Conservation (phyloP, 2,888 invertebrate genomes). For the Catocala sponsa region DNA sequence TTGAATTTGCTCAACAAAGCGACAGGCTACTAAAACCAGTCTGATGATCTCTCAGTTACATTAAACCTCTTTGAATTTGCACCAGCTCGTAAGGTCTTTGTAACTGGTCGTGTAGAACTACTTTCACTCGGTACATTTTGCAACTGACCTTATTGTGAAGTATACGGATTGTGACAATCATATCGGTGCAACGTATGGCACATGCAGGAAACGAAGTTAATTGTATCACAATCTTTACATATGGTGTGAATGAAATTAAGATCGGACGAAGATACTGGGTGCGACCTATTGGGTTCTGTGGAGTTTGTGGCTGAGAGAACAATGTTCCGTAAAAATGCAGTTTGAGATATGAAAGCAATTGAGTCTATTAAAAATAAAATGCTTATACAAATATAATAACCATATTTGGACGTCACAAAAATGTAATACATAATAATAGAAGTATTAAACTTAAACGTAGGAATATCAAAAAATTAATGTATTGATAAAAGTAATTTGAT, state of each 20-base stretch:
- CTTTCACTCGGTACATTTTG: slow-evolving; percentile 74
- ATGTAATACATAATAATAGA: no score
- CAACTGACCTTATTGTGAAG: slow-evolving; percentile 73
- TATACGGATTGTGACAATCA: slow-evolving; percentile 63
- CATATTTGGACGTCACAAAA: no score
- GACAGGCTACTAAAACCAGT: slow-evolving; percentile 22
- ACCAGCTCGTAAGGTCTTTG: slow-evolving; percentile 16
- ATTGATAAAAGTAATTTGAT: no score
- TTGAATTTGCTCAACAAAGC: slow-evolving; percentile 52
- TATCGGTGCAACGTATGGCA: slow-evolving; percentile 48
- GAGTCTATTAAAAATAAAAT: no score
- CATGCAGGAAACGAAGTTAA: slow-evolving; percentile 44
- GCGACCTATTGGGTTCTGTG: background rate
- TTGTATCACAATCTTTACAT: slow-evolving; percentile 33
- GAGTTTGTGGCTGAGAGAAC: background rate
- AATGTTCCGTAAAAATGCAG: background rate
- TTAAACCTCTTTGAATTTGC: slow-evolving; percentile 5
- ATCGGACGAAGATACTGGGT: slow-evolving; percentile 11
- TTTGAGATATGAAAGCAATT: background rate
- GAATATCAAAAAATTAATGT: no score
- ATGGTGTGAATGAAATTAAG: slow-evolving; percentile 13
- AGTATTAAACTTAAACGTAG: no score
- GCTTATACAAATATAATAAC: no score
- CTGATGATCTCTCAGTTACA: slow-evolving; percentile 18
- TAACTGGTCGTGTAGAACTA: slow-evolving; percentile 61